A percentile compares a stretch with the other conserved stretches of the same genome.
These are phyloP conservation scores for Passer montanus DNA, from an alignment of 2,113 vertebrate species.

Conservation along the genomic window DNA sequence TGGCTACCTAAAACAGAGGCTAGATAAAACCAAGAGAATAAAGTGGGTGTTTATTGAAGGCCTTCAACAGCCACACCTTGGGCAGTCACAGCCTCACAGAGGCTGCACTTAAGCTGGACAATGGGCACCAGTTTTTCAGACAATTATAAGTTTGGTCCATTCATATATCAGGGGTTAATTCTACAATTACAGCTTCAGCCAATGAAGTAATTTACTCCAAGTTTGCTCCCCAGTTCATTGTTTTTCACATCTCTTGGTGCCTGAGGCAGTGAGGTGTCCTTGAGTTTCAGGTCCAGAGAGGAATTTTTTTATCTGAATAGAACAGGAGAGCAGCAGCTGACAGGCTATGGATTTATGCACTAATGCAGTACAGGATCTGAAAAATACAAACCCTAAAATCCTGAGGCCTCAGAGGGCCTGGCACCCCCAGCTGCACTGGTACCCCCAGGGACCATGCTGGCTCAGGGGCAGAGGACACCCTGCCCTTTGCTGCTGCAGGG, in stretches of 20 bases:
- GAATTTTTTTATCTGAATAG: background rate
- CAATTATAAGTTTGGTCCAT: background rate
- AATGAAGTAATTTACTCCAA: background rate
- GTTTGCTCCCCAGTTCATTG: background rate
- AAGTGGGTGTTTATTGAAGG: background rate
- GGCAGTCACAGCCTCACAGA: background rate
- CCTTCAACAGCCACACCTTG: background rate
- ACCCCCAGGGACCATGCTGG: accelerated
- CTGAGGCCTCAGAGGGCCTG: background rate
- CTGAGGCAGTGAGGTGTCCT: background rate
- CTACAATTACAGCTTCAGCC: background rate
- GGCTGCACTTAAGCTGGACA: background rate
- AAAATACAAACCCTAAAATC: background rate
- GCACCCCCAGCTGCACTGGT: background rate
- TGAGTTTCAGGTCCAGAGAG: background rate
- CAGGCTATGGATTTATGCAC: background rate
- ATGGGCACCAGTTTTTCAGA: background rate
- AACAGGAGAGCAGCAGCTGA: background rate
- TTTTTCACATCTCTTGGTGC: background rate
- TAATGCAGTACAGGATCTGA: background rate
- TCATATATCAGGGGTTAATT: background rate
- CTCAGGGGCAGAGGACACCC: background rate
- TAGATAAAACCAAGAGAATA: background rate
- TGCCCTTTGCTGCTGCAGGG: background rate
- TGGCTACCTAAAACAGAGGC: too few relatives aligned